phyloP scores from a whole-genome alignment of 2,888 invertebrate genomes.

The Meandrusa payeni region DNA sequence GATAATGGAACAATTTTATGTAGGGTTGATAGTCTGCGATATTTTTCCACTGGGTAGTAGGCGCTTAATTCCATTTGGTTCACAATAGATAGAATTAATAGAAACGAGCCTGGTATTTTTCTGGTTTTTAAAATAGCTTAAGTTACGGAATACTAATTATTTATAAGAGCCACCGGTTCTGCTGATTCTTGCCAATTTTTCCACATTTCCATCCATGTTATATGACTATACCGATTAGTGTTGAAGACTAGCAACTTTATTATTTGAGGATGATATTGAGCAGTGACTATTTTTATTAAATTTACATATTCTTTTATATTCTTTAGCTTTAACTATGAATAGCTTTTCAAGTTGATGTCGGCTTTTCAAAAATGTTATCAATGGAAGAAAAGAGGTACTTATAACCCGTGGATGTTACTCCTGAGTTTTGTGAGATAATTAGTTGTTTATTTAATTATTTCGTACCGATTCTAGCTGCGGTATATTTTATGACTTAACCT shows the following conservation, averaged over 20 bases:
- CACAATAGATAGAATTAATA: slow-evolving; percentile 64
- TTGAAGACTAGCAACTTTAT: slow-evolving; percentile 58
- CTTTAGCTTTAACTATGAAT: slow-evolving; percentile 68
- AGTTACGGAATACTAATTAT: slow-evolving; percentile 47
- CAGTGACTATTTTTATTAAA: slow-evolving; percentile 66
- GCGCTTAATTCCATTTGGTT: slow-evolving; percentile 69
- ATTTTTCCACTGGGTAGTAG: slow-evolving; percentile 73
- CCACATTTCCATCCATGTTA: slow-evolving; percentile 74
- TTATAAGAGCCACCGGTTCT: slow-evolving; percentile 50
- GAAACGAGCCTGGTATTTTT: slow-evolving; percentile 61
- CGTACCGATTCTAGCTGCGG: slow-evolving; percentile 27
- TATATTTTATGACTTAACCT: slow-evolving; percentile 8
- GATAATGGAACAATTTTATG: slow-evolving; percentile 65
- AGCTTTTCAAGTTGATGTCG: slow-evolving; percentile 77
- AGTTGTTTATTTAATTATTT: slow-evolving; percentile 33
- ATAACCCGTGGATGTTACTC: slow-evolving; percentile 71
- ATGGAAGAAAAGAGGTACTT: slow-evolving; percentile 76
- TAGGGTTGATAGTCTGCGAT: slow-evolving; percentile 67
- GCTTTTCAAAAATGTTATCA: slow-evolving; percentile 76
- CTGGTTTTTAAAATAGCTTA: slow-evolving; percentile 66
- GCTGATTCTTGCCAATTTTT: slow-evolving; percentile 71
- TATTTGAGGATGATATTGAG: slow-evolving; percentile 58
- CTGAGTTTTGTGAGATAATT: slow-evolving; percentile 54
- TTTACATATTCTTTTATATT: slow-evolving; percentile 55
- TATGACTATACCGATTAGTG: slow-evolving; percentile 60